Evolutionary conservation across 23 tunicate species (phyloP).

Genomic region (Trididemnum nubilum): DNA sequence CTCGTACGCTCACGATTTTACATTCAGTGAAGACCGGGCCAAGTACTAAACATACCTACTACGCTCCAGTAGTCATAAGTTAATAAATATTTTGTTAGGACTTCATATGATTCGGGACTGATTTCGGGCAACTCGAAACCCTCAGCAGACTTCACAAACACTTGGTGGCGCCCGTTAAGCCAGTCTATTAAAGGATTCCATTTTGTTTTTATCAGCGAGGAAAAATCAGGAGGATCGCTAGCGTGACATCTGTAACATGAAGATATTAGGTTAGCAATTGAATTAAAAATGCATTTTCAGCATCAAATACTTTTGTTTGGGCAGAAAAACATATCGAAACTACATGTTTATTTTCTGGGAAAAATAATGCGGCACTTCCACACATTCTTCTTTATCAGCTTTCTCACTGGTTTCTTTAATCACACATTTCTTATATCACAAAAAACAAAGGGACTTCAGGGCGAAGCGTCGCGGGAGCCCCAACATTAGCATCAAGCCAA

Average conservation of each 20-base stretch:
- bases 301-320: too few species aligned
- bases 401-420: too few species aligned
- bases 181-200: conserved; percentile 60
- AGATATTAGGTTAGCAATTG: not conserved
- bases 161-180: conserved; percentile 27
- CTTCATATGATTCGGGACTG: conserved; percentile 22
- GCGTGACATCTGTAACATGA: conserved; percentile 19
- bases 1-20: too few species aligned
- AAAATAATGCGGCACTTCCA: too few species aligned
- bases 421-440: too few species aligned
- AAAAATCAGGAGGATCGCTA: conserved; percentile 62
- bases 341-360: too few species aligned
- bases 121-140: conserved; percentile 60
- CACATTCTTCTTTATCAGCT: too few species aligned
- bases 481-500: too few species aligned
- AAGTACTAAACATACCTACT: conserved; percentile 64
- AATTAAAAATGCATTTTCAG: not conserved
- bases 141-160: conserved; percentile 25
- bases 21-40: too few species aligned
- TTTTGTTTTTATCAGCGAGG: conserved; percentile 37
- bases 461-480: too few species aligned
- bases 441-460: too few species aligned
- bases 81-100: conserved; percentile 36
- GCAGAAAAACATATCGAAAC: too few species aligned
- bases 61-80: conserved; percentile 63